phyloP scores from a whole-genome alignment of 2,797 vertebrate species.

The Chelidonichthys spinosus region DNA sequence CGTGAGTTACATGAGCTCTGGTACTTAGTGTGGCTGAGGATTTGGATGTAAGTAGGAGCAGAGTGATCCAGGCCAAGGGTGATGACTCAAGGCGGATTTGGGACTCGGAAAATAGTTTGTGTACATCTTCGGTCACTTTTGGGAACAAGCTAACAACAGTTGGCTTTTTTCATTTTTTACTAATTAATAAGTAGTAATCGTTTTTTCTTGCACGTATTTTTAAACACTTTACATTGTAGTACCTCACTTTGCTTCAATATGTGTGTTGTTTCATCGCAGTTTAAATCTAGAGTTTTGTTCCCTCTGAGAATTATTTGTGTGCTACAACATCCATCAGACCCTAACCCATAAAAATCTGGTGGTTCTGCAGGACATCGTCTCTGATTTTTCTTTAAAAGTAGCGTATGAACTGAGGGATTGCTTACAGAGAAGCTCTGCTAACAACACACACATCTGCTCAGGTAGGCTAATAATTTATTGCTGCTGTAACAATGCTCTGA shows the following conservation, averaged over 20 bases:
- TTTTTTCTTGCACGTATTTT: neutral
- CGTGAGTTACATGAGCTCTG: conserved; percentile 73
- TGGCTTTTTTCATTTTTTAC: neutral
- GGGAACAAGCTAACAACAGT: neutral
- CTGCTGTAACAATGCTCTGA: too few species aligned
- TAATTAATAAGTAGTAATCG: too few species aligned
- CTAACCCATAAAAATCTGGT: too few species aligned
- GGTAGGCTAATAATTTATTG: too few species aligned
- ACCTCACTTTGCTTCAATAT: neutral
- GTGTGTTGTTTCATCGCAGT: neutral
- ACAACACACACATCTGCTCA: too few species aligned
- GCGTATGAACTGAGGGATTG: neutral
- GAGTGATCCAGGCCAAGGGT: conserved; percentile 60
- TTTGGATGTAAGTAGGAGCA: conserved; percentile 72
- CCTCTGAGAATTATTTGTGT: neutral
- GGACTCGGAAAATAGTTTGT: conserved; percentile 58
- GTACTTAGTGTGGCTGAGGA: conserved; percentile 69
- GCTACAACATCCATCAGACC: neutral
- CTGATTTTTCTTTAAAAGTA: neutral
- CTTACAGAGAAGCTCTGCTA: neutral
- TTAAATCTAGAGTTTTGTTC: neutral
- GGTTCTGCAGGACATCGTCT: too few species aligned
- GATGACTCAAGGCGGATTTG: conserved; percentile 69
- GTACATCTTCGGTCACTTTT: conserved; percentile 19
- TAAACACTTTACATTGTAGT: neutral